Evolutionary conservation across 2,888 invertebrate genomes (phyloP), one percentile per base, ranked within the genome.

Genomic region (Galerucella calmariensis): DNA sequence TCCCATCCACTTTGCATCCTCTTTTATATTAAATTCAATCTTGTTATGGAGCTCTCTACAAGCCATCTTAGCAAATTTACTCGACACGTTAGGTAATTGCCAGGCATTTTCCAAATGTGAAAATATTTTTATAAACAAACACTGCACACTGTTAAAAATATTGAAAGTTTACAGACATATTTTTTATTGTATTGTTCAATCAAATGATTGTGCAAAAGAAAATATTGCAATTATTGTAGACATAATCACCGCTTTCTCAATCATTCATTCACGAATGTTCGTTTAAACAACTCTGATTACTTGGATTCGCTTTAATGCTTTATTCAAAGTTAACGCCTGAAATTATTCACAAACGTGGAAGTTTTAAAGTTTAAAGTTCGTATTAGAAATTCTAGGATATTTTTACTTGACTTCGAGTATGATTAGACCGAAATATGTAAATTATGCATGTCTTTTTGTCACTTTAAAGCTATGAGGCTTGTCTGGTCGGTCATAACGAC

Each of bases 1-100:
- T 74, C 73, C 48, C 71, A 69, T 67, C 69, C 74, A 74, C 63
- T 77, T 72, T 70, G 70, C 66, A 72, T 58, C 59, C 69, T 67
- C 72, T 67, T 56, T 74, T 72, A 72, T 72, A 72, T 67, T 74
- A 72, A 77, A 77, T 77, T 75, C 70, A 74, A 77, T 77, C 73
- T 68, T 74, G 77, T 75, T 73, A 77, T 67, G 67, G 69, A 69
- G 24, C 70, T 77, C 74, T 74, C 72, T 63, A 72, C 72, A 67
- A 69, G 67, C 61, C 74, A 68, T 71, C 69, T 62, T 67, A 69
- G 73, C 70, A 74, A 76, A 74, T 74, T 74, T 51, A 61, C 53
- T 56, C 67, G 65, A 68, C 72, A 62, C 63, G n/a, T 41, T 35
- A 46, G 51, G 51, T 68, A 68, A 56, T 73, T 59, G 67, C 48